Percentiles rank a stretch among this genome's conserved stretches.
These are phyloP conservation scores for Resseliella maxima DNA, from an alignment of 2,888 invertebrate species.

Conservation along the genomic window DNA sequence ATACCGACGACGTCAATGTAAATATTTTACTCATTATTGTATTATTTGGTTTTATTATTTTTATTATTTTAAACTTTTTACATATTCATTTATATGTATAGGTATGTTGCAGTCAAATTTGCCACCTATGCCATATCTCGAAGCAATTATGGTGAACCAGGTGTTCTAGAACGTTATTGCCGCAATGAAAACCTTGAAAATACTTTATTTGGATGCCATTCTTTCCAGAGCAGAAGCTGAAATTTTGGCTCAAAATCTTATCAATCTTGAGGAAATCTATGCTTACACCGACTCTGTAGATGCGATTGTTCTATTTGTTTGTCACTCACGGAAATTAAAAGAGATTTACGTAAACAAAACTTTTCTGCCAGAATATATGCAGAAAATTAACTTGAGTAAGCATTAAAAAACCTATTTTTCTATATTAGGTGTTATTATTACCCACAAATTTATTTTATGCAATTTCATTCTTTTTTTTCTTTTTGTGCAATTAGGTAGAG, in stretches of 20 bases:
- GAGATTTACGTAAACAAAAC: constrained; percentile 27
- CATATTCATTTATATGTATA: too few relatives aligned
- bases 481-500: too few relatives aligned
- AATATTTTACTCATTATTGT: too few relatives aligned
- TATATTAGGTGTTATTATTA: too few relatives aligned
- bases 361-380: not conserved
- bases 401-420: constrained; percentile 13
- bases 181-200: not conserved
- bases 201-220: constrained; percentile 10
- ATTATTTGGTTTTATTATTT: too few relatives aligned
- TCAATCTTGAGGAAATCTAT: not conserved
- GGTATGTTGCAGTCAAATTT: not conserved
- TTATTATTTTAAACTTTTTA: too few relatives aligned
- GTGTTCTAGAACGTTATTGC: constrained; percentile 21
- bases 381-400: not conserved
- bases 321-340: not conserved
- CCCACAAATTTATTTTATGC: too few relatives aligned
- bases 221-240: not conserved
- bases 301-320: not conserved
- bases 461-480: too few relatives aligned
- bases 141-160: constrained; percentile 12
- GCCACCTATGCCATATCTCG: not conserved
- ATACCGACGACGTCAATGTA: not conserved
- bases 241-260: not conserved
- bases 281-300: not conserved